Percentiles rank a stretch among this genome's conserved stretches.
Conservation (phyloP, 2,888 invertebrate species). For the Nephrotoma flavescens region DNA sequence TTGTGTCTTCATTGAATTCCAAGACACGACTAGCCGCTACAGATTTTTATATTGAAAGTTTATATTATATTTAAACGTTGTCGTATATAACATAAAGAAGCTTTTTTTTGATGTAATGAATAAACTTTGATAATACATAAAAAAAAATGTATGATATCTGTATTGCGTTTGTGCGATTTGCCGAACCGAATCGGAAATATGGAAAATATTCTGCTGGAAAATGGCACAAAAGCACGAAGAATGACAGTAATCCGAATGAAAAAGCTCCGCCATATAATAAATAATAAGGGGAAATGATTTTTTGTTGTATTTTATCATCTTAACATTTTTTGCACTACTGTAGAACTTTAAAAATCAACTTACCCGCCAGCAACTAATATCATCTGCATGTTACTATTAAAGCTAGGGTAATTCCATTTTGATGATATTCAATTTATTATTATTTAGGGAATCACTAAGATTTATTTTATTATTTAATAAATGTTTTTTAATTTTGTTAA, state of each 20-base stretch:
- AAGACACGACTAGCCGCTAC: neutral
- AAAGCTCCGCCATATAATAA: neutral
- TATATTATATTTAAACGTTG: neutral
- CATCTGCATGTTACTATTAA: conserved; percentile 26
- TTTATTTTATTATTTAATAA: neutral
- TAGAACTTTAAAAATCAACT: conserved; percentile 16
- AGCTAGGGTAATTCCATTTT: conserved; percentile 14
- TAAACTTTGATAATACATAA: neutral
- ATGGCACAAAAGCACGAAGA: neutral
- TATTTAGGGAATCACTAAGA: neutral
- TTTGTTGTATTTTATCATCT: neutral
- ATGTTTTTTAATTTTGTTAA: neutral
- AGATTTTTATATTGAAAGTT: neutral
- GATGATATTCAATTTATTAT: neutral
- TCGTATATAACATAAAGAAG: neutral
- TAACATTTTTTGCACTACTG: neutral
- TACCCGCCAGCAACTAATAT: conserved; percentile 34
- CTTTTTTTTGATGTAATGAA: neutral
- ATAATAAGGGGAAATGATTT: neutral
- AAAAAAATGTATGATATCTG: neutral
- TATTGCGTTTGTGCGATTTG: neutral
- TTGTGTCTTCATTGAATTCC: neutral
- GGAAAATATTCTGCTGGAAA: neutral
- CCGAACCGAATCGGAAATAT: neutral
- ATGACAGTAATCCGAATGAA: neutral